Evolutionary conservation across 2,888 invertebrate species (phyloP).

Genomic region (Amphipyra tragopoginis): DNA sequence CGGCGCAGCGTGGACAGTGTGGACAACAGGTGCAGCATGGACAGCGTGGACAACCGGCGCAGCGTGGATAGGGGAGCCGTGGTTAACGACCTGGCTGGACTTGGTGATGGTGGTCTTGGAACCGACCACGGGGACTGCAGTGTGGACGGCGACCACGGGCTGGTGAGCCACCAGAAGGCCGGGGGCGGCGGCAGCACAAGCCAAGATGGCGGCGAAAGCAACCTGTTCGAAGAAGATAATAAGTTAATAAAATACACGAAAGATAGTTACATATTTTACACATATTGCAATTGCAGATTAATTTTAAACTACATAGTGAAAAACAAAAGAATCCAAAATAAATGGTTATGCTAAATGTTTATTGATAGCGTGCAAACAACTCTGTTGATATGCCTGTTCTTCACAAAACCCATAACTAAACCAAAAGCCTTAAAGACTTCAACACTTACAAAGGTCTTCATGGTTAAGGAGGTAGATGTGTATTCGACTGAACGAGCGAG

Average conservation of each 20-base stretch:
- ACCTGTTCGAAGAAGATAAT: slow-evolving; percentile 72
- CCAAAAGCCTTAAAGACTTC: slow-evolving; percentile 1
- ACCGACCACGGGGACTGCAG: slow-evolving; percentile 77
- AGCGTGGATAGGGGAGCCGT: slow-evolving; percentile 73
- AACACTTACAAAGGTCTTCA: slow-evolving; percentile 84
- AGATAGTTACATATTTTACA: too few relatives aligned
- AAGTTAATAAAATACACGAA: not conserved
- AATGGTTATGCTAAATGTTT: too few relatives aligned
- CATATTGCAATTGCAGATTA: too few relatives aligned
- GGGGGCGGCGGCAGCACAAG: slow-evolving; percentile 85
- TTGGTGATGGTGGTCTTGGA: slow-evolving; percentile 85
- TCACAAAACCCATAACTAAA: slow-evolving; percentile 5
- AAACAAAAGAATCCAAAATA: not conserved
- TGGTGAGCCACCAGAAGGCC: slow-evolving; percentile 78
- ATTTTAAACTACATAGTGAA: not conserved
- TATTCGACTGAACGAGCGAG: slow-evolving; percentile 66
- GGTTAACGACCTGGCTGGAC: slow-evolving; percentile 86
- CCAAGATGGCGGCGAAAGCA: slow-evolving; percentile 85
- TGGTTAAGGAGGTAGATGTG: slow-evolving; percentile 67
- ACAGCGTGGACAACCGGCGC: slow-evolving; percentile 73
- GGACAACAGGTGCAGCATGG: slow-evolving; percentile 72
- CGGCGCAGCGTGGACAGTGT: slow-evolving; percentile 73
- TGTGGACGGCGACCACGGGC: slow-evolving; percentile 76
- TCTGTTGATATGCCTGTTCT: too few relatives aligned
- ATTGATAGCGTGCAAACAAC: too few relatives aligned